These are phyloP conservation scores for Pemphredon lugubris DNA, from an alignment of 2,888 invertebrate species.

Conservation along the genomic window DNA sequence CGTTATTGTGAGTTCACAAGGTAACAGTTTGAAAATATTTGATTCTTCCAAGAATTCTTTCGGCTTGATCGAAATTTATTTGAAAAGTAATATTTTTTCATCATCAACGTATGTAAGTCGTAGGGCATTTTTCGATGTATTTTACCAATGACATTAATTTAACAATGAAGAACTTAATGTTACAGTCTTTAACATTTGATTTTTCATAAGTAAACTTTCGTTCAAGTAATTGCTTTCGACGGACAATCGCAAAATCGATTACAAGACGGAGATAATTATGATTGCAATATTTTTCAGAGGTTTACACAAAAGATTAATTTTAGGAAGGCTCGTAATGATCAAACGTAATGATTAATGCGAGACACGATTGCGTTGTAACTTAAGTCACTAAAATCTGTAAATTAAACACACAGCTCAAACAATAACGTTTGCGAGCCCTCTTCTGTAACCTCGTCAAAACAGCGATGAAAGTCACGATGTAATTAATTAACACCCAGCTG, in stretches of 20 bases:
- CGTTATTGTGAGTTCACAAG: too few species aligned
- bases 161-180: neutral
- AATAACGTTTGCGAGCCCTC: slow-evolving; percentile 22
- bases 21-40: too few species aligned
- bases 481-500: slow-evolving; percentile 58
- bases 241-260: too few species aligned
- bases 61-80: too few species aligned
- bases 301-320: neutral
- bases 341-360: slow-evolving; percentile 4
- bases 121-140: neutral
- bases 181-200: too few species aligned
- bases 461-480: slow-evolving; percentile 77
- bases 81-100: neutral
- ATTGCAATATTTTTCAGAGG: neutral
- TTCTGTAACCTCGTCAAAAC: slow-evolving; percentile 76
- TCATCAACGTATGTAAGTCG: too few species aligned
- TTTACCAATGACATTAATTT: neutral
- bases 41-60: too few species aligned
- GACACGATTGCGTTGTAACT: slow-evolving; percentile 4
- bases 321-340: slow-evolving; percentile 44
- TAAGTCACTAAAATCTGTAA: slow-evolving; percentile 34
- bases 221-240: too few species aligned
- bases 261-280: too few species aligned
- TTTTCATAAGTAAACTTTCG: too few species aligned
- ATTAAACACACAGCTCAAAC: slow-evolving; percentile 24